Conservation (phyloP, 1,140 invertebrate species). For the Brachionus koreanus region DNA sequence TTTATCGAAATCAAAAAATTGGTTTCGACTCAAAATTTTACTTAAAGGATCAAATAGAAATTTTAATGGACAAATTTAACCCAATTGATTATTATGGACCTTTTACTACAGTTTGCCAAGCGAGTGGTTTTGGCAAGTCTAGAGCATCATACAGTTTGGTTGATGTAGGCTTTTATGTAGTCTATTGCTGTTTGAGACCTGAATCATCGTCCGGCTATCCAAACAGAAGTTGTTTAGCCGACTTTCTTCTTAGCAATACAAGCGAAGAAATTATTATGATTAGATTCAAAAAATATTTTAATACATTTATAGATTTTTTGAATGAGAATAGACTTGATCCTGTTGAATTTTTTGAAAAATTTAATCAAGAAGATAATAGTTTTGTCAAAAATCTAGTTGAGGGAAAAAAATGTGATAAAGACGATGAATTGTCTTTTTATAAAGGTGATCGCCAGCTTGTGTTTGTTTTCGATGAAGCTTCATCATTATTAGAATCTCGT, state of each 20-base stretch:
- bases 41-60: neutral
- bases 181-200: neutral
- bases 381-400: neutral
- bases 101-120: conserved; percentile 9
- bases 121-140: neutral
- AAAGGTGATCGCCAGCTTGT: neutral
- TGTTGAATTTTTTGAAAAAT: neutral
- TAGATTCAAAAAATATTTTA: neutral
- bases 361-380: neutral
- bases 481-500: neutral
- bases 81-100: neutral
- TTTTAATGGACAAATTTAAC: neutral
- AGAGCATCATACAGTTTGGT: neutral
- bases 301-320: neutral
- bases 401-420: neutral
- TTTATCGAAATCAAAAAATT: neutral
- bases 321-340: neutral
- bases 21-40: neutral
- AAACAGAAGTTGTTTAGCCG: neutral
- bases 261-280: neutral
- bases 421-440: neutral
- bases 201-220: neutral
- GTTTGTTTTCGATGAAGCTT: neutral
- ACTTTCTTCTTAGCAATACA: neutral
- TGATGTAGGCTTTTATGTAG: neutral